Conservation (phyloP, 2,888 invertebrate species). For the Pteria penguin region DNA sequence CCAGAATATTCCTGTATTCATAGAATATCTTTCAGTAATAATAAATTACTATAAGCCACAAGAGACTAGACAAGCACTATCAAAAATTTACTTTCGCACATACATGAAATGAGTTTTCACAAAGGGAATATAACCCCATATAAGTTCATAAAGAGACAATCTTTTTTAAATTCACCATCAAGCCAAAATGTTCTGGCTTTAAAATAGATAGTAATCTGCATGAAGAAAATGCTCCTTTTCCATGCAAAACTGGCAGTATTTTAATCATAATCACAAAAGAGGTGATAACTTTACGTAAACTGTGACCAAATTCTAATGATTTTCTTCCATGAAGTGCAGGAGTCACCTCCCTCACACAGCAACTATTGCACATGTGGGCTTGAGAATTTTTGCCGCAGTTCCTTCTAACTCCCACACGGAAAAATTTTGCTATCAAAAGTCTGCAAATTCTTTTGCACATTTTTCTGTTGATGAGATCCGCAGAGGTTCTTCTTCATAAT, state of each 20-base stretch:
- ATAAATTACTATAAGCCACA: not conserved
- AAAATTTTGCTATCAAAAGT: conserved; percentile 84
- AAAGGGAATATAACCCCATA: no score
- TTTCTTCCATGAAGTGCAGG: conserved; percentile 9
- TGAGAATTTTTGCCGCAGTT: conserved; percentile 6
- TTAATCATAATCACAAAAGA: no score
- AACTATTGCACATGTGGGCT: conserved; percentile 48
- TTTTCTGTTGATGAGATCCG: conserved; percentile 99
- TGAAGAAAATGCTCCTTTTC: not conserved
- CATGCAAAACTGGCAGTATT: not conserved
- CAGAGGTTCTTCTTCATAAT: conserved; percentile 99
- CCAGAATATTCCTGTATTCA: no score
- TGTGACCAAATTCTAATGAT: no score
- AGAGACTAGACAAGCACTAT: not conserved
- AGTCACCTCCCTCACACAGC: conserved; percentile 16
- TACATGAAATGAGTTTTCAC: no score
- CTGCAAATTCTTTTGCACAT: conserved; percentile 99
- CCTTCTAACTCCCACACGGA: not conserved
- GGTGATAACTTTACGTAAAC: no score
- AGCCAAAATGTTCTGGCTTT: no score
- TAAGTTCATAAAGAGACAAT: no score
- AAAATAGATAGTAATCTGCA: not conserved
- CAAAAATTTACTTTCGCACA: no score
- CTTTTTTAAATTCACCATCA: no score
- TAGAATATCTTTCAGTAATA: no score